Percentiles rank a stretch among this genome's conserved stretches.
These are phyloP conservation scores for Sapayoa aenigma DNA, from an alignment of 2,113 vertebrate species.

Conservation along the genomic window DNA sequence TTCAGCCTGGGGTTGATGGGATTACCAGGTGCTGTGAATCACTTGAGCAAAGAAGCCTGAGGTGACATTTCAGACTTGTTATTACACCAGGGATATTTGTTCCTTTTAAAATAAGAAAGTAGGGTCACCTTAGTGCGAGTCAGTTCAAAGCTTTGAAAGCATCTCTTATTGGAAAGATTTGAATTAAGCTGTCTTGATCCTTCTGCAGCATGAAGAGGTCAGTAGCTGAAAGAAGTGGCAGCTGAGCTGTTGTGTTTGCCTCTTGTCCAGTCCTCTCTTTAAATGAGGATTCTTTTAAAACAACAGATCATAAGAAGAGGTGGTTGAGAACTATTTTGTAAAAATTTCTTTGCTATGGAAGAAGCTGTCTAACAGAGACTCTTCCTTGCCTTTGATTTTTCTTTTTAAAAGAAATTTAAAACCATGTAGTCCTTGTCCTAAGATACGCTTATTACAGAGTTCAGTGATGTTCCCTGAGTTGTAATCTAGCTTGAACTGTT, in stretches of 20 bases:
- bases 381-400: constrained; percentile 52
- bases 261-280: background rate
- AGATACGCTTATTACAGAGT: constrained; percentile 50
- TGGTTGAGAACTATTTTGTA: background rate
- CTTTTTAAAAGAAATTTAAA: constrained; percentile 56
- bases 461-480: constrained; percentile 44
- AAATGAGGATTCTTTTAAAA: background rate
- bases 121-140: background rate
- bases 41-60: background rate
- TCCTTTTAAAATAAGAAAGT: background rate
- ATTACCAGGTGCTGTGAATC: constrained; percentile 15
- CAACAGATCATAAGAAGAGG: background rate
- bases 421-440: constrained; percentile 49
- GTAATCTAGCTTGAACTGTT: constrained; percentile 15
- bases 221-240: background rate
- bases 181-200: background rate
- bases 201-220: background rate
- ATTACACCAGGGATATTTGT: constrained; percentile 3
- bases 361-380: background rate
- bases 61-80: constrained; percentile 1
- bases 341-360: background rate
- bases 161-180: background rate
- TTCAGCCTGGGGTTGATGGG: background rate
- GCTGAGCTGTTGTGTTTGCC: background rate
- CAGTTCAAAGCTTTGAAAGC: constrained; percentile 31